These are phyloP conservation scores for Colossoma macropomum DNA, from an alignment of 2,113 vertebrate genomes.

Conservation along the genomic window DNA sequence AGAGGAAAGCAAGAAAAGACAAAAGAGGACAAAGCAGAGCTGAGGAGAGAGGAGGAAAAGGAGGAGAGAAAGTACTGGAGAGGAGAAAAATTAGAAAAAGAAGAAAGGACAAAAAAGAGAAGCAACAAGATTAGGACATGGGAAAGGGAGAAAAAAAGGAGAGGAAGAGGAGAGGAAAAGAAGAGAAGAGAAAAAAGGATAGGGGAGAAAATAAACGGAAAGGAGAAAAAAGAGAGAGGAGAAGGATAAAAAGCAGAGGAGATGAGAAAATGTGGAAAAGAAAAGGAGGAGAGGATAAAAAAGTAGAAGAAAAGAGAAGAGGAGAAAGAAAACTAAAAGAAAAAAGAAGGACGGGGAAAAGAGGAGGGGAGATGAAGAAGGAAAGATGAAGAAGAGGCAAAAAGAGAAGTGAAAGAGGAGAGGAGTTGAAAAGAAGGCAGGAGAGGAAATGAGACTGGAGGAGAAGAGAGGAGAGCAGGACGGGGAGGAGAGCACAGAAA, in stretches of 20 bases:
- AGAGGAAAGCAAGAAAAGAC: slow-evolving; percentile 15
- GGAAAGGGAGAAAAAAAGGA: too few relatives aligned
- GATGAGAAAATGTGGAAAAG: background rate
- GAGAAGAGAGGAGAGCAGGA: background rate
- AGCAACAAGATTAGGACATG: background rate
- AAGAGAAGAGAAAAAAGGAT: background rate
- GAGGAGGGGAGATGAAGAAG: too few relatives aligned
- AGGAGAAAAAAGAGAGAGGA: background rate
- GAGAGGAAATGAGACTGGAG: background rate
- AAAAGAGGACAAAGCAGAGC: too few relatives aligned
- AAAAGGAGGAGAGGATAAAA: background rate
- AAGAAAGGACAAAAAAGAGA: slow-evolving; percentile 24
- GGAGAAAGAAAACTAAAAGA: background rate
- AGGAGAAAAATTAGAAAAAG: slow-evolving; percentile 65
- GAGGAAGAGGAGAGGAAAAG: background rate
- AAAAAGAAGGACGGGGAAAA: too few relatives aligned
- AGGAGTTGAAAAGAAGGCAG: background rate
- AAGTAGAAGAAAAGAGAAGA: background rate
- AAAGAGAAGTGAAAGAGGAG: background rate
- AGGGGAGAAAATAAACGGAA: background rate
- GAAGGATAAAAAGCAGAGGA: too few relatives aligned
- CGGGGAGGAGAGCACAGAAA: background rate
- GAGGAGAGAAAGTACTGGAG: background rate
- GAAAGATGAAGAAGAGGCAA: background rate
- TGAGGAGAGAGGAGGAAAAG: slow-evolving; percentile 39